These are phyloP conservation scores for Pyrocoelia pectoralis DNA, from an alignment of 2,888 invertebrate species.

Conservation along the genomic window DNA sequence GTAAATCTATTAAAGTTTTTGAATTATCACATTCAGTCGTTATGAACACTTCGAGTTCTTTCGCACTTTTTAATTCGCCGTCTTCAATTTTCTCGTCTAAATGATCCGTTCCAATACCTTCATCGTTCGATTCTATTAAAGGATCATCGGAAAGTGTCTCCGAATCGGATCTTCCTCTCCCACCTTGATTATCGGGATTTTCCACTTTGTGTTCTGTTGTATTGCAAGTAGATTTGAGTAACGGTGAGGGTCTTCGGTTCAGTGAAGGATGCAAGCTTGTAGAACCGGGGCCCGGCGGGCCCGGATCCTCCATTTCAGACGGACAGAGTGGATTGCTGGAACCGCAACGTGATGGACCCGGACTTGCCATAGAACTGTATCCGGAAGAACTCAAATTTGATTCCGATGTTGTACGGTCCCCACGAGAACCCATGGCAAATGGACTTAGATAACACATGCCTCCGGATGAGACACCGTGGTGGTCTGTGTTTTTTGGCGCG, in stretches of 20 bases:
- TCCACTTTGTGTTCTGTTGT: constrained; percentile 45
- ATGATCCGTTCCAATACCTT: constrained; percentile 79
- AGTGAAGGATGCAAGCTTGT: constrained; percentile 47
- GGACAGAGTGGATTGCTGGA: constrained; percentile 82
- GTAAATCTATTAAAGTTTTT: constrained; percentile 60
- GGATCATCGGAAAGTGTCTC: constrained; percentile 79
- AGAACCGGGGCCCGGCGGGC: constrained; percentile 63
- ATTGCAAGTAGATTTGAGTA: constrained; percentile 67
- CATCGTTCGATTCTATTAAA: constrained; percentile 76
- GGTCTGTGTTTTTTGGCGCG: constrained; percentile 59
- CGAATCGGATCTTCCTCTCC: constrained; percentile 74
- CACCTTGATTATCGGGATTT: constrained; percentile 58
- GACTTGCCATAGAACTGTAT: constrained; percentile 86
- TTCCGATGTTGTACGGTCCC: constrained; percentile 81
- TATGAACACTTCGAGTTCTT: constrained; percentile 66
- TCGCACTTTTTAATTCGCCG: constrained; percentile 72
- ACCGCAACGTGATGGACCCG: constrained; percentile 82
- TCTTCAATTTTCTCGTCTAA: constrained; percentile 75
- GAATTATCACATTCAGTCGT: constrained; percentile 57
- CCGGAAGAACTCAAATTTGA: constrained; percentile 86
- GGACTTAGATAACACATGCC: constrained; percentile 81
- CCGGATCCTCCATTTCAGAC: constrained; percentile 78
- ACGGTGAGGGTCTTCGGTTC: constrained; percentile 65
- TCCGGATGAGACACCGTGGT: constrained; percentile 60
- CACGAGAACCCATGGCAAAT: constrained; percentile 75